Evolutionary conservation across 1,140 invertebrate species (phyloP).

Genomic region (Cepaea nemoralis): DNA sequence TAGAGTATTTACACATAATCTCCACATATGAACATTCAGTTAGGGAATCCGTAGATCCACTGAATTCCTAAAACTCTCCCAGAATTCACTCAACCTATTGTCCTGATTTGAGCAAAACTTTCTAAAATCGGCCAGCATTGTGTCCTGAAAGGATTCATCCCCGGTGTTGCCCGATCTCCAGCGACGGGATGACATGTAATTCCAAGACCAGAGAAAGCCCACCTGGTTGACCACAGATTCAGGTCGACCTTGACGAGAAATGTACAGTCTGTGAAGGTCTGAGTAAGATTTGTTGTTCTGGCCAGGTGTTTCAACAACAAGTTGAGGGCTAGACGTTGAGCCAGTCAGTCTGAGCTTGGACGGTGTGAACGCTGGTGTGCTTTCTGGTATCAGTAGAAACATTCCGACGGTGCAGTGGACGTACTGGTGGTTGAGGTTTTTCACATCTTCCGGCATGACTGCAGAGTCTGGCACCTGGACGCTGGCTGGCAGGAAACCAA

Average conservation of each 20-base stretch:
- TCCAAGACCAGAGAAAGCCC: constrained; percentile 98
- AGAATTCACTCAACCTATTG: constrained; percentile 85
- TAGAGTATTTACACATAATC: too few species aligned
- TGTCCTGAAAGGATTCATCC: constrained; percentile 85
- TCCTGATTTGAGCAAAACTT: constrained; percentile 90
- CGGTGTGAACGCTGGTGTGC: constrained; percentile 29
- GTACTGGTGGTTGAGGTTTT: constrained; percentile 75
- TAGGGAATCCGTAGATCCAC: background rate
- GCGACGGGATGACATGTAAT: constrained; percentile 94
- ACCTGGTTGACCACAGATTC: constrained; percentile 75
- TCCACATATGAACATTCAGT: background rate
- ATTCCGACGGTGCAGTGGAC: constrained; percentile 94
- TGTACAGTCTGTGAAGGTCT: constrained; percentile 85
- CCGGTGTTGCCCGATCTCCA: constrained; percentile 86
- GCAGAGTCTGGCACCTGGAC: constrained; percentile 44
- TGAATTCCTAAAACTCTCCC: constrained; percentile 44
- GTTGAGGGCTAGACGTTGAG: background rate
- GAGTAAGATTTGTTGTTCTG: constrained; percentile 56
- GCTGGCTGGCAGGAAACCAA: constrained; percentile 81
- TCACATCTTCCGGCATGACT: constrained; percentile 15
- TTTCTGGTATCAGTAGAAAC: constrained; percentile 84
- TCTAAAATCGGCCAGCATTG: constrained; percentile 90
- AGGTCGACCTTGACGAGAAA: constrained; percentile 83
- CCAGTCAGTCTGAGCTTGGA: background rate
- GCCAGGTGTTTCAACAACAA: background rate